Evolutionary conservation across 2,113 vertebrate species (phyloP).

Genomic region (Cyprinus carpio): DNA sequence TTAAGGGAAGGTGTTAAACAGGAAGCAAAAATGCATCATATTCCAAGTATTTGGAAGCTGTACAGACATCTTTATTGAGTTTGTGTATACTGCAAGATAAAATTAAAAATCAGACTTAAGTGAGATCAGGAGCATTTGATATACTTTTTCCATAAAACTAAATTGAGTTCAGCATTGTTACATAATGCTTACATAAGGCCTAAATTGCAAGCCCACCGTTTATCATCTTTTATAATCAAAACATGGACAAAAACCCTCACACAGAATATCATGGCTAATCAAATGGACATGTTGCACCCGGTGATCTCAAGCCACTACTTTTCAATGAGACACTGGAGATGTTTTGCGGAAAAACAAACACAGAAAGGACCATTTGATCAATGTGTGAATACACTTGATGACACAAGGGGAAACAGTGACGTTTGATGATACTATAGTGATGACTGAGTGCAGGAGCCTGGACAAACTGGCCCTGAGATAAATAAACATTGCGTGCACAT

Average conservation of each 20-base stretch:
- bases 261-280: background rate
- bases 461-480: slow-evolving; percentile 33
- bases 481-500: slow-evolving; percentile 53
- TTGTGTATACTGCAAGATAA: background rate
- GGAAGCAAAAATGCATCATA: slow-evolving; percentile 33
- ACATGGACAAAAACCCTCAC: background rate
- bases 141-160: background rate
- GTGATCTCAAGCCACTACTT: slow-evolving; percentile 1
- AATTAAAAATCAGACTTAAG: background rate
- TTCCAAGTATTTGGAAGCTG: slow-evolving; percentile 31
- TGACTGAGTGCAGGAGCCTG: slow-evolving; percentile 30
- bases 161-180: background rate
- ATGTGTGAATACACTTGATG: slow-evolving; percentile 54
- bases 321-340: background rate
- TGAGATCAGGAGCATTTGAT: background rate
- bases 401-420: slow-evolving; percentile 40
- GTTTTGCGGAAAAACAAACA: slow-evolving; percentile 58
- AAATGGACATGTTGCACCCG: background rate
- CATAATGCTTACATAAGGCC: slow-evolving; percentile 11
- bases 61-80: background rate
- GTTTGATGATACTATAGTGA: slow-evolving; percentile 38
- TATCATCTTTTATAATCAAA: slow-evolving; percentile 35
- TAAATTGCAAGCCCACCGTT: background rate
- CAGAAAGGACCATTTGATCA: slow-evolving; percentile 45
- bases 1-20: slow-evolving; percentile 36